Percentiles rank a stretch among this genome's conserved stretches.
Evolutionary conservation across 2,113 vertebrate species (phyloP).

Genomic region (Brachypodius melanocephalos): DNA sequence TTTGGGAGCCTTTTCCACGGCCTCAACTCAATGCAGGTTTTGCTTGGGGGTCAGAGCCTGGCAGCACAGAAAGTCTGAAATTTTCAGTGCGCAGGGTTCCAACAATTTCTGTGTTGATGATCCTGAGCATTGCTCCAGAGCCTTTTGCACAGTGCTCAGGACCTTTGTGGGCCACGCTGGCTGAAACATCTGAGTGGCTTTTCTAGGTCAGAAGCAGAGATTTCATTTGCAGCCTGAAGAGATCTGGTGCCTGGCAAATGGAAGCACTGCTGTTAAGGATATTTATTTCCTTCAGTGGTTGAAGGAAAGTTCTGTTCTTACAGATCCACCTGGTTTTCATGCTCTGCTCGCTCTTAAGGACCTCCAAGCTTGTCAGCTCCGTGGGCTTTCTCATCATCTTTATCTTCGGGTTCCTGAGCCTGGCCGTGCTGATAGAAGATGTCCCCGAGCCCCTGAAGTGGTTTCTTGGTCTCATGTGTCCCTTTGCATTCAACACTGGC

Average conservation of each 20-base stretch:
- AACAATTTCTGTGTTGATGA: not conserved
- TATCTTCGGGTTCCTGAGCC: slow-evolving; percentile 83
- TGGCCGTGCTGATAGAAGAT: slow-evolving; percentile 79
- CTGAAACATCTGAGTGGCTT: not conserved
- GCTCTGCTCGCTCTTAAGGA: slow-evolving; percentile 85
- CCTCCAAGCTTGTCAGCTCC: slow-evolving; percentile 79
- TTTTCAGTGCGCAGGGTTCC: not conserved
- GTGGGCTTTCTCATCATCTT: slow-evolving; percentile 81
- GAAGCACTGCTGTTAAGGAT: not conserved
- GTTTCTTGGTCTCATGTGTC: slow-evolving; percentile 83
- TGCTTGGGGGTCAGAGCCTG: not conserved
- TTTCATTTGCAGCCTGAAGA: not conserved
- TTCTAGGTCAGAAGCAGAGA: not conserved
- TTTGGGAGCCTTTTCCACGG: not conserved
- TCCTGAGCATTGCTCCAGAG: not conserved
- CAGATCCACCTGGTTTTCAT: slow-evolving; percentile 90
- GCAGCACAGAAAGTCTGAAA: not conserved
- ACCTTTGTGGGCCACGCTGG: not conserved
- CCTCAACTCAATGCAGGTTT: not conserved
- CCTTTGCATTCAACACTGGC: slow-evolving; percentile 85
- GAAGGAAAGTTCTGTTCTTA: not conserved
- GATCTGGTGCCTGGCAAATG: not conserved
- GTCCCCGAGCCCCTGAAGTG: slow-evolving; percentile 78
- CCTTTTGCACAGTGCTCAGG: not conserved
- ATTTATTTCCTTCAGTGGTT: not conserved